Evolutionary conservation across 2,888 invertebrate genomes (phyloP), one percentile per base, ranked within the genome.

Genomic region (Busseola fusca): DNA sequence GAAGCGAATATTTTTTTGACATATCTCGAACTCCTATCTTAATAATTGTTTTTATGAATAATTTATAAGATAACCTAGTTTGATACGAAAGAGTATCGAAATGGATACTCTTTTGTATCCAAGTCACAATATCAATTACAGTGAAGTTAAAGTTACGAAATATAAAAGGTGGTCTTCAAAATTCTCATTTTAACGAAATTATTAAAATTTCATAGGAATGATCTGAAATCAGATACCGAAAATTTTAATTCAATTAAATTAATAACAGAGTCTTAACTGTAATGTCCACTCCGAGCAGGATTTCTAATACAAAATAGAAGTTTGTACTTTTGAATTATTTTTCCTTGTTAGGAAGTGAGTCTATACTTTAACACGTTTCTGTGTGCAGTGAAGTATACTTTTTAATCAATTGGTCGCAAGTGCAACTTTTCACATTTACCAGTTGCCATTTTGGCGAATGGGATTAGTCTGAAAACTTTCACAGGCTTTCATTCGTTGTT

Each of bases 281-380:
- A 21, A 52, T 76, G 5, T 30, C 21, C 18, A 9, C 27, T 30
- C 3, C 14, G 34, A 18, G 25, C 57, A 52, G 63, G 18, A 52
- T 73, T 64, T 34, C 69, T 50, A 60, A 63, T 45, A 65, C 64
- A 73, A 59, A 54, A 64, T 42, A 52, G 56, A 56, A 27, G 30
- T 78, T 69, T 16, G 34, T 52, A 65, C 54, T 70, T 66, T 21
- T 59, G 57, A 69, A 74, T 62, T 72, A 67, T 67, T 25, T 74
- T 72, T 42, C 2, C 65, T 67, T 63, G 70, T 50, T 71, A 74
- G 30, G 37, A 59, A 68, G 30, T 16, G 27, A n/a, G 4, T 16
- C 45, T 45, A 37, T 70, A 60, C 52, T 59, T 9, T 21, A 18
- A 1, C 25, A 50, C 30, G n/a, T 40, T 66, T 21, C 30, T 48